phyloP scores from a whole-genome alignment of 2,888 invertebrate species.

The Subacronicta megacephala region DNA sequence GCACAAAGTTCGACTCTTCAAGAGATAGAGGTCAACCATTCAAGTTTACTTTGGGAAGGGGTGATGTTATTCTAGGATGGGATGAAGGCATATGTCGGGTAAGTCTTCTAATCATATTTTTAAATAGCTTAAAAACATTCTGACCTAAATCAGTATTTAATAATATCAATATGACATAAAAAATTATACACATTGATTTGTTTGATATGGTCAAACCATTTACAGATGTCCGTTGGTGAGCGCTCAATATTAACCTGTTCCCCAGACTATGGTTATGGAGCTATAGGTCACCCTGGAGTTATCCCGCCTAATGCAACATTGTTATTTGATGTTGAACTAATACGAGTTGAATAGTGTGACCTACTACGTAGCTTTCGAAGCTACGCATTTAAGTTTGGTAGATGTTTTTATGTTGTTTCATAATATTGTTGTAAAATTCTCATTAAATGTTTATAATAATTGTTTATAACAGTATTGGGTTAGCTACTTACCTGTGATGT shows the following conservation, averaged over 20 bases:
- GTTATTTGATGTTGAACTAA: constrained; percentile 98
- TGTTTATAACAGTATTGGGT: constrained; percentile 55
- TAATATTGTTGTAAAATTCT: constrained; percentile 42
- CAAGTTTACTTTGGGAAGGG: constrained; percentile 97
- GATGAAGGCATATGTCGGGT: constrained; percentile 98
- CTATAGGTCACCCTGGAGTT: constrained; percentile 96
- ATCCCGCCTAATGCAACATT: constrained; percentile 98
- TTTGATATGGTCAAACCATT: constrained; percentile 1
- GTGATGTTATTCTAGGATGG: constrained; percentile 99
- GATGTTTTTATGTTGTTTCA: constrained; percentile 19
- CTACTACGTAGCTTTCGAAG: neutral
- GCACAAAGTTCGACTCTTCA: constrained; percentile 98
- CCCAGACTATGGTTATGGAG: constrained; percentile 98
- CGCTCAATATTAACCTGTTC: constrained; percentile 97
- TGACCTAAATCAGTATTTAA: too few relatives aligned
- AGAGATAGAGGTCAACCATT: constrained; percentile 98
- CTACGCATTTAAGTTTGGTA: constrained; percentile 12
- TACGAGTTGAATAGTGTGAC: constrained; percentile 93
- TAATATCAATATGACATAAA: too few relatives aligned
- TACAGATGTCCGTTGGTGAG: constrained; percentile 97
- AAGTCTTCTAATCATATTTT: constrained; percentile 44
- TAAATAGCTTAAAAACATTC: too few relatives aligned
- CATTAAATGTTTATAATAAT: constrained; percentile 47
- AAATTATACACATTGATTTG: too few relatives aligned
- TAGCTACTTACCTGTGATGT: constrained; percentile 53